Base-by-base conservation (phyloP, 1,140 invertebrate species). In the Drosophila ercepeae region DNA sequence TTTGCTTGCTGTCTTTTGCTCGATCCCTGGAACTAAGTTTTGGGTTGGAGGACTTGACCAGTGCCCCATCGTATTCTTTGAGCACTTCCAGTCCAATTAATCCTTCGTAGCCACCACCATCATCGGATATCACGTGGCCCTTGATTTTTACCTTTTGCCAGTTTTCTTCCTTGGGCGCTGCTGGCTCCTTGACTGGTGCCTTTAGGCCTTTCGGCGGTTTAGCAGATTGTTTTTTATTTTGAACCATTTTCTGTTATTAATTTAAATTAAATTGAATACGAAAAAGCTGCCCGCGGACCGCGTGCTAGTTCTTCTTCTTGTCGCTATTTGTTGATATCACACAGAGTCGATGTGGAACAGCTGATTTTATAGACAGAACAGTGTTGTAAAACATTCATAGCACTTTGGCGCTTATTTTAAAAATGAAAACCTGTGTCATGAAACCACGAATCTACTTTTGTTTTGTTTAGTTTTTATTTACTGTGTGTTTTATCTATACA, bases 121-220 rank as follows among this genome's bases (percentile, higher is more conserved):
- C 91, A 49, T 91, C 76, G 4, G 79, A 81, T 45, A 91, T 76
- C 54, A 91, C 65, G 73, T 89, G 89, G 44, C 91, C 91, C 36
- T 90, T 90, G 18, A 91, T 78, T 65, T 91, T 90, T 0, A 91
- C 90, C 29, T 89, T 91, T 32, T 91, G 75, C 91, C 90, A 91
- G 42, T 50, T 55, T 11, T 81, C 61, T 1, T 55, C 49, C 7
- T 88, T 86, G 0, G 23, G 2, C 4, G 11, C 8, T 9, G 11
- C 19, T 1, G 18, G 8, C 1, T 45, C 53, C 23, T 49, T 58
- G 21, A 23, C n/a, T 0, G 3, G n/a, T 6, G 4, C 21, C 6
- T 21, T 67, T 0, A 9, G 5, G 13, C 29, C 46, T 18, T 42
- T 84, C 13, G 49, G 52, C 0, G 39, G 59, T 4, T 64, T 84